A percentile compares a stretch with the other conserved stretches of the same genome.
These are phyloP conservation scores for Platerodrilus igneus DNA, from an alignment of 2,888 invertebrate species.

Conservation along the genomic window DNA sequence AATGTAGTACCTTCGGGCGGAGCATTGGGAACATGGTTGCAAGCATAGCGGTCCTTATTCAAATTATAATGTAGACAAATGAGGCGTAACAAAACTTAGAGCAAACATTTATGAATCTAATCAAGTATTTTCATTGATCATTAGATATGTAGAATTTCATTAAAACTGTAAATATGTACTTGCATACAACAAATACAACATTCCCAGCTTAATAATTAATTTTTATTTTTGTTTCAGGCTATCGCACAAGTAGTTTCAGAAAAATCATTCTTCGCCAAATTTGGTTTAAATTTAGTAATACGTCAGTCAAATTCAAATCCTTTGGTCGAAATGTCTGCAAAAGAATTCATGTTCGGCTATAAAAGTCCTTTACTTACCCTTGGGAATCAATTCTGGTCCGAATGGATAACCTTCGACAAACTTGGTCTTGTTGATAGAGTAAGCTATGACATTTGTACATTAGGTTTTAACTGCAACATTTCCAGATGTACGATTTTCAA, in stretches of 20 bases:
- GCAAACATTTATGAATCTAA: no score
- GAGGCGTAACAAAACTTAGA: no score
- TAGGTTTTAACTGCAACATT: slow-evolving; percentile 5
- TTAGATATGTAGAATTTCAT: no score
- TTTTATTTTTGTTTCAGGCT: slow-evolving; percentile 56
- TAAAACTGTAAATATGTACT: no score
- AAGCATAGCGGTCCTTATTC: no score
- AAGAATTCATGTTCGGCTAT: slow-evolving; percentile 87
- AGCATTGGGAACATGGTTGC: no score
- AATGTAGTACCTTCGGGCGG: no score
- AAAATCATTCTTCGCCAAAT: slow-evolving; percentile 59
- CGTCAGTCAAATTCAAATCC: slow-evolving; percentile 64
- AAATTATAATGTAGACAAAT: no score
- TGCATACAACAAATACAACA: no score
- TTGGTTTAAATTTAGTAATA: slow-evolving; percentile 69
- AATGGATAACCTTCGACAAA: slow-evolving; percentile 83
- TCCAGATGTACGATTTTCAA: slow-evolving; percentile 79
- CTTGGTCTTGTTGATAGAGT: slow-evolving; percentile 85
- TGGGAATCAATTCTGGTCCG: slow-evolving; percentile 76
- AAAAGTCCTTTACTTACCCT: slow-evolving; percentile 74
- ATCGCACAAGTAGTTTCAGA: slow-evolving; percentile 73
- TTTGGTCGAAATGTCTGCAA: slow-evolving; percentile 74
- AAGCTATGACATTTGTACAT: slow-evolving; percentile 41
- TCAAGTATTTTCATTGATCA: no score
- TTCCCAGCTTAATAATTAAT: slow-evolving; percentile 1